Evolutionary conservation across 2,888 invertebrate genomes (phyloP), one percentile per base, ranked within the genome.

Genomic region (Pherbina coryleti): DNA sequence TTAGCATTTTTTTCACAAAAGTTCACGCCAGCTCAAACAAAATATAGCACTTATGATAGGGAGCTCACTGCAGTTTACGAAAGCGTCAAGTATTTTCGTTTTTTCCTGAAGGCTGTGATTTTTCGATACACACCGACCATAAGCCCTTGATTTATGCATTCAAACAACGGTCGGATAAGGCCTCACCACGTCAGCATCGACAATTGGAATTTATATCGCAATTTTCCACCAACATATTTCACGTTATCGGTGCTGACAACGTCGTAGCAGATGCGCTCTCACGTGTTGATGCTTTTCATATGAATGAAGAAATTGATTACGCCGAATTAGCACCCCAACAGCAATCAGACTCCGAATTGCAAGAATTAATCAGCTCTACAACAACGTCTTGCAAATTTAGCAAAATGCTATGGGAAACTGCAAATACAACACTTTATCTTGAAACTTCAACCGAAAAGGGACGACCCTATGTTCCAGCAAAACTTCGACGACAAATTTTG

Each of bases 201-300:
- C 77, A 74, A 28, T 53, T 75, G 1, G 78, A 78, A 60, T 78
- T 70, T n/a, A 75, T 78, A 14, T 78, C 74, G 1, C 75, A 78
- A 17, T 75, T 70, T 31, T 71, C 71, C 14, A 78, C 78, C 1
- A 57, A 78, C 14, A 66, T 71, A 3, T 11, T 75, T 31, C 11
- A 74, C 44, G 51, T 78, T 9, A 19, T 57, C 2, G 78, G 75
- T 22, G 11, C 70, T 28, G 75, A 75, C 31, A 78, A 78, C 55
- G 55, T 51, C 11, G 75, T 78, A 1, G 71, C 75, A 22, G 78
- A 78, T n/a, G 71, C 78, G 22, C 19, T 78, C 4, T 75, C 72
- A 2, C 75, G 74, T 14, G 3, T 78, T n/a, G 75, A 66, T n/a
- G 64, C 78, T 62, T 70, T 70, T 55, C 75, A 62, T 0, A 78